Percentiles rank a stretch among this genome's conserved stretches.
phyloP scores from a whole-genome alignment of 2,888 invertebrate species.

The Cheilosia soror region DNA sequence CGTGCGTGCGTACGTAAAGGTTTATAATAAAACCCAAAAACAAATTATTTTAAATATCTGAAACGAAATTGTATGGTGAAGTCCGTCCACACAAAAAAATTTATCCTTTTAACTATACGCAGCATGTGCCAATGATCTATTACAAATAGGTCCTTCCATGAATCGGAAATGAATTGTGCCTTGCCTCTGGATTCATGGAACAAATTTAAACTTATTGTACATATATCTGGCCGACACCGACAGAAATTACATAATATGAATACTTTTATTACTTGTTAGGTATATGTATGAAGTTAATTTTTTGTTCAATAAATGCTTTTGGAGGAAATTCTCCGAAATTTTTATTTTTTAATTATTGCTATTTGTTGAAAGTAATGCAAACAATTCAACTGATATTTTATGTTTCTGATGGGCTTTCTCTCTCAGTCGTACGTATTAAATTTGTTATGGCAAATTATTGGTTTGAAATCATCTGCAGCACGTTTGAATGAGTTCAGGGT shows the following conservation, averaged over 20 bases:
- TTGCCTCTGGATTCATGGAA: background rate
- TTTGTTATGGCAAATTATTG: too few relatives aligned
- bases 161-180: conserved; percentile 2
- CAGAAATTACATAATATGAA: background rate
- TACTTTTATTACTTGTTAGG: background rate
- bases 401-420: background rate
- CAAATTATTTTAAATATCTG: background rate
- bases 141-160: background rate
- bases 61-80: background rate
- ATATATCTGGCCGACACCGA: background rate
- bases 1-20: background rate
- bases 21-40: background rate
- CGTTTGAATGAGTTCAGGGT: too few relatives aligned
- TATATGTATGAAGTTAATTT: background rate
- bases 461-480: too few relatives aligned
- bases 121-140: background rate
- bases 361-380: background rate
- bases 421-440: background rate
- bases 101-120: background rate
- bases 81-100: background rate
- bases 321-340: background rate
- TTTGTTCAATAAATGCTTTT: background rate
- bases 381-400: background rate
- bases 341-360: background rate
- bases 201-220: background rate